phyloP scores from a whole-genome alignment of 1,140 invertebrate species.

The Heliothis subflexa region DNA sequence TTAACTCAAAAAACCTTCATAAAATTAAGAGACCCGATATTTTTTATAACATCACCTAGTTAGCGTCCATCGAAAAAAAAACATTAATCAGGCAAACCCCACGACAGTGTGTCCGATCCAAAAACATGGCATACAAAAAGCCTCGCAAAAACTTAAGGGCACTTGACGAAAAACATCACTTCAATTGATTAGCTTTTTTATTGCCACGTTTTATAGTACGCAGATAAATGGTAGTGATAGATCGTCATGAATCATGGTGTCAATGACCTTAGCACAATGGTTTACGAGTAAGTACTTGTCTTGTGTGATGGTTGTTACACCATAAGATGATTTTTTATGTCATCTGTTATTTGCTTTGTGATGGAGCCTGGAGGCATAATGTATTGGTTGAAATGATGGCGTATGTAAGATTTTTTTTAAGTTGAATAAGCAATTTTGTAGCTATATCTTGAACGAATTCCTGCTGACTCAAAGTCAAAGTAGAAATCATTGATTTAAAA shows the following conservation, averaged over 20 bases:
- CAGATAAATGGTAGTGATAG: constrained; percentile 50
- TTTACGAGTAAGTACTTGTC: constrained; percentile 12
- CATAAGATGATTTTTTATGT: constrained; percentile 23
- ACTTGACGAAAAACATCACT: constrained; percentile 60
- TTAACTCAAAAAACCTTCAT: no score
- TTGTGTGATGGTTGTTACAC: constrained; percentile 11
- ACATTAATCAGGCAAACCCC: constrained; percentile 9
- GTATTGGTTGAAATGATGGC: background rate
- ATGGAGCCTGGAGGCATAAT: background rate
- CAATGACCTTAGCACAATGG: constrained; percentile 46
- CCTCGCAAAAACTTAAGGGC: constrained; percentile 63
- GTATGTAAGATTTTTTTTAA: no score
- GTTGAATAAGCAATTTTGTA: no score
- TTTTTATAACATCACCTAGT: background rate
- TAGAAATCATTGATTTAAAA: no score
- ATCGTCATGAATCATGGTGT: constrained; percentile 47
- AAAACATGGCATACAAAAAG: constrained; percentile 55
- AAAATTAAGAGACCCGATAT: no score
- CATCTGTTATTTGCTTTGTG: background rate
- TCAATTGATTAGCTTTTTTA: constrained; percentile 59
- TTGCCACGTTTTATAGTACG: constrained; percentile 2
- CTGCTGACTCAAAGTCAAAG: no score
- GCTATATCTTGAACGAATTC: no score
- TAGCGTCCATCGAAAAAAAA: background rate
- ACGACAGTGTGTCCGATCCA: constrained; percentile 53